phyloP scores from a whole-genome alignment of 2,888 invertebrate species.

The Leuctra nigra region DNA sequence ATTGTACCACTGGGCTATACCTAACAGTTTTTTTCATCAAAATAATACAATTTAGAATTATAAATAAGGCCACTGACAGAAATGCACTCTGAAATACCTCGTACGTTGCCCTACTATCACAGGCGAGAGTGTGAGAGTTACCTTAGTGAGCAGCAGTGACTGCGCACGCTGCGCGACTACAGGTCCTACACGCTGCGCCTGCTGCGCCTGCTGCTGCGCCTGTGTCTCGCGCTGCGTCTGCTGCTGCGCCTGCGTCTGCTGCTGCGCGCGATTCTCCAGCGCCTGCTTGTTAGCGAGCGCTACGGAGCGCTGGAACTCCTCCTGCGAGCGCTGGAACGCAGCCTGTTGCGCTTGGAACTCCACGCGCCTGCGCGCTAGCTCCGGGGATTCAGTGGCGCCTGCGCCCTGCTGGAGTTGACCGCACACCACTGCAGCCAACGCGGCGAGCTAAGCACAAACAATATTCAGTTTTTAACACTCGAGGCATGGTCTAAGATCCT shows the following conservation, averaged over 20 bases:
- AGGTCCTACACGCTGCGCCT: neutral
- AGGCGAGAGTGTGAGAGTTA: too few relatives aligned
- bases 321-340: neutral
- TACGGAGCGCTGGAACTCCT: neutral
- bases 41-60: too few relatives aligned
- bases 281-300: conserved; percentile 1
- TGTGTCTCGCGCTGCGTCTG: neutral
- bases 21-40: too few relatives aligned
- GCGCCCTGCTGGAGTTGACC: neutral
- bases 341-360: conserved; percentile 1
- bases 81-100: too few relatives aligned
- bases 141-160: neutral
- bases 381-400: neutral
- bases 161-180: neutral
- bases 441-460: conserved; percentile 1
- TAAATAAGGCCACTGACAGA: too few relatives aligned
- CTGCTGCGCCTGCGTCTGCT: neutral
- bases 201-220: neutral
- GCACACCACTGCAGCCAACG: neutral
- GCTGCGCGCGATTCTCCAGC: neutral
- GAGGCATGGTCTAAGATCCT: too few relatives aligned
- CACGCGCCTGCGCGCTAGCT: neutral
- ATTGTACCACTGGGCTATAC: too few relatives aligned
- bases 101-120: too few relatives aligned
- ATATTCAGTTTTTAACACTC: neutral